phyloP scores from a whole-genome alignment of 2,113 vertebrate species.

The Danionella cerebrum region DNA sequence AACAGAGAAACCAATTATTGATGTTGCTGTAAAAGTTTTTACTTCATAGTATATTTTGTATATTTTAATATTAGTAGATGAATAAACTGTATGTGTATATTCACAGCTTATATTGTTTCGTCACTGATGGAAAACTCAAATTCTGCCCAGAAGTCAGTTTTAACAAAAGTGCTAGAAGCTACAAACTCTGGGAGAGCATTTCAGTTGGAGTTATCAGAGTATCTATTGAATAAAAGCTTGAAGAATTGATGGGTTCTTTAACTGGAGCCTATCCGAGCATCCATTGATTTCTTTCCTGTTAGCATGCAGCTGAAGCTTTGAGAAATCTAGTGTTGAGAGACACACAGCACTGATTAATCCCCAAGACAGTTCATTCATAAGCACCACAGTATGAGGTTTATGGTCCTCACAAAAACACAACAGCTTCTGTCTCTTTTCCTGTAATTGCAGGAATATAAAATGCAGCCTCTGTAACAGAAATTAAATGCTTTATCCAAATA shows the following conservation, averaged over 20 bases:
- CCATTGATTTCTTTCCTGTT: background rate
- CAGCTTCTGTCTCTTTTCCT: background rate
- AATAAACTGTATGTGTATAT: too few species aligned
- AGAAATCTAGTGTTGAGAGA: background rate
- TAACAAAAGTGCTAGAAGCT: background rate
- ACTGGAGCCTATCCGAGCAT: background rate
- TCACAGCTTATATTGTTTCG: background rate
- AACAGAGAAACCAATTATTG: too few species aligned
- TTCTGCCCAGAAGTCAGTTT: background rate
- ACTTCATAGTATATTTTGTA: too few species aligned
- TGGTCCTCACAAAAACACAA: background rate
- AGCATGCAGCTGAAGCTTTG: background rate
- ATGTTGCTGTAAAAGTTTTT: too few species aligned
- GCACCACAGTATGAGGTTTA: background rate
- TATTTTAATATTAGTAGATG: too few species aligned
- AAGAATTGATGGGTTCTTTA: background rate
- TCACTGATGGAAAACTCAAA: background rate
- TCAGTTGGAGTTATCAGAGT: background rate
- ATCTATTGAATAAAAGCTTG: background rate
- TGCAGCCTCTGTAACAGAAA: too few species aligned
- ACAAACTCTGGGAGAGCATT: background rate
- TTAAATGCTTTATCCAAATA: too few species aligned
- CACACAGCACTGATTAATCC: background rate
- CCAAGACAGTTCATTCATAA: background rate
- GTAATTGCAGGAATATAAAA: too few species aligned